These are phyloP conservation scores for Thymallus thymallus DNA, from an alignment of 2,113 vertebrate genomes.

Conservation along the genomic window DNA sequence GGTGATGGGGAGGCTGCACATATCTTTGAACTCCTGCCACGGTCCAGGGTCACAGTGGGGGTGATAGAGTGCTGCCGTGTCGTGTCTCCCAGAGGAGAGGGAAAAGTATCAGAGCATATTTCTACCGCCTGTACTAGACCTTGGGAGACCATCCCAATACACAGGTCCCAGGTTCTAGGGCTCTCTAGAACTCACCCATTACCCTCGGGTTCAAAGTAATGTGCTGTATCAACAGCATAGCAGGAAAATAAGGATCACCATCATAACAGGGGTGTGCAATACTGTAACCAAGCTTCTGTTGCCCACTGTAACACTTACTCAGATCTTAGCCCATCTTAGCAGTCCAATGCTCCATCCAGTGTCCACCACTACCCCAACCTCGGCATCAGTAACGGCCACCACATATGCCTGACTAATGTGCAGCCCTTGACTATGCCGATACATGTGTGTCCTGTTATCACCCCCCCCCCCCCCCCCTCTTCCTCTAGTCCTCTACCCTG, in stretches of 20 bases:
- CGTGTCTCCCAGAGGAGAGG: constrained; percentile 39
- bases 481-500: background rate
- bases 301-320: background rate
- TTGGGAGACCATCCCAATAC: too few species aligned
- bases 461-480: constrained; percentile 6
- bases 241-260: too few species aligned
- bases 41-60: constrained; percentile 59
- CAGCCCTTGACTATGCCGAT: background rate
- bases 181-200: background rate
- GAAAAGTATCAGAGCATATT: background rate
- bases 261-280: too few species aligned
- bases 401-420: constrained; percentile 3
- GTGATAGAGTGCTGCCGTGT: constrained; percentile 51
- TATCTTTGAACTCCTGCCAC: constrained; percentile 57
- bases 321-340: too few species aligned
- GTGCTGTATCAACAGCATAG: background rate
- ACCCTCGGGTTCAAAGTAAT: background rate
- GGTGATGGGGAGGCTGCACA: constrained; percentile 50
- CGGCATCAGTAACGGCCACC: background rate
- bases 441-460: constrained; percentile 30
- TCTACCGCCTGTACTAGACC: too few species aligned
- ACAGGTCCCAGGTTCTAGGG: background rate
- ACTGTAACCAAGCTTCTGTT: too few species aligned
- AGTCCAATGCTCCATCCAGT: too few species aligned
- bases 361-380: background rate